Evolutionary conservation across 2,113 vertebrate genomes (phyloP), one percentile per base, ranked within the genome.

Genomic region (Myanophis thanlyinensis): DNA sequence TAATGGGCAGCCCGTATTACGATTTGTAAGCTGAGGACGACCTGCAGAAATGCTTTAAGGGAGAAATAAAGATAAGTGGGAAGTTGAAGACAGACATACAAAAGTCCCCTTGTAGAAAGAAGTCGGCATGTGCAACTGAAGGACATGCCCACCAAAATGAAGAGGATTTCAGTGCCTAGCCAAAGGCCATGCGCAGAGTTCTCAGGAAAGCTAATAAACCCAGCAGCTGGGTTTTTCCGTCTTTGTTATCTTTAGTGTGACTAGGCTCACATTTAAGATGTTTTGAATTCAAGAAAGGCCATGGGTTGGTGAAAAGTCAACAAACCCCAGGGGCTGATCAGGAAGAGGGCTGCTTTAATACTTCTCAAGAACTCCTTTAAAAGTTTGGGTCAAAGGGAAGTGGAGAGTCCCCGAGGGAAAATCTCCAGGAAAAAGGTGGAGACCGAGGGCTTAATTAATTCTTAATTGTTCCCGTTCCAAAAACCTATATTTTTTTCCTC

Each of bases 241-340:
- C 52, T 8, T 89, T 56, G 40, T 80, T 40, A 51, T 20, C 67
- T 27, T 53, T 2, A 15, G 10, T 35, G 54, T 84, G 51, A 47
- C 86, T 59, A 67, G 1, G 4, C 49, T 54, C n/a, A 23, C 6
- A 20, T 88, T 85, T 35, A 2, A 6, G 44, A 23, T 1, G 8
- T 8, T 51, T 52, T 53, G 8, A 22, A 8, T 85, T 92, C 5
- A 30, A 35, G 44, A 51, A 85, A 13, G 20, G 40, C 23, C 51
- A 25, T 27, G 52, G 67, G 44, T 89, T 89, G 47, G 47, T 46
- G 10, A 40, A 20, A 46, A 7, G 15, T 35, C 30, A 51, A 80
- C n/a, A 35, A 13, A 1, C 2, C 18, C 10, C 20, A 0, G 44
- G 0, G 23, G 10, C 30, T 22, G 15, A 49, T 52, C 15, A n/a